phyloP scores from a whole-genome alignment of 2,888 invertebrate genomes.

The Eupeodes latifasciatus region DNA sequence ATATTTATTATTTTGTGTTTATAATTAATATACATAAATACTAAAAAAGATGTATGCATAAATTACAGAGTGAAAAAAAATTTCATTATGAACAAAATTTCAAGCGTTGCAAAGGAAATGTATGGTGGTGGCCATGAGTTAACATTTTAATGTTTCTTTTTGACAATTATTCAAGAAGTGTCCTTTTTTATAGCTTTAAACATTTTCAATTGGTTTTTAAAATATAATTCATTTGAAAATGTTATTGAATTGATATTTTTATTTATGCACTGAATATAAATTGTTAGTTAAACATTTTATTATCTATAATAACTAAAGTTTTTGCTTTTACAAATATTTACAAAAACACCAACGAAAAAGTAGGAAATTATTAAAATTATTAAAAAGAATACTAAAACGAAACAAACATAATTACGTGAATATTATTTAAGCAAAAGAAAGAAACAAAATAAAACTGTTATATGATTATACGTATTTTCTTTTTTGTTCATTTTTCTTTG shows the following conservation, averaged over 20 bases:
- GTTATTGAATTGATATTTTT: slow-evolving; percentile 3
- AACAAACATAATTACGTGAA: slow-evolving; percentile 23
- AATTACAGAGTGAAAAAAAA: slow-evolving; percentile 59
- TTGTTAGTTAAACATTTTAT: slow-evolving; percentile 54
- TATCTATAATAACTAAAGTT: slow-evolving; percentile 65
- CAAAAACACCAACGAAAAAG: slow-evolving; percentile 79
- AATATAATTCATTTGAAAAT: slow-evolving; percentile 59
- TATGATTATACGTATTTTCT: not conserved
- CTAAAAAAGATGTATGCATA: slow-evolving; percentile 53
- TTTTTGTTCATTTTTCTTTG: not conserved
- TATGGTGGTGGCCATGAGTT: not conserved
- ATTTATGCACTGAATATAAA: slow-evolving; percentile 43
- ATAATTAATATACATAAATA: slow-evolving; percentile 25
- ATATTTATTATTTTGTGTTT: not conserved
- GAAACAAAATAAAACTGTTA: slow-evolving; percentile 24
- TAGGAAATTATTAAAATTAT: not conserved
- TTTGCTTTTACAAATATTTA: slow-evolving; percentile 81
- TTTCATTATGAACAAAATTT: slow-evolving; percentile 37
- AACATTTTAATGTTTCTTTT: not conserved
- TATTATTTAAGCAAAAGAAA: slow-evolving; percentile 20
- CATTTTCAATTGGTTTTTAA: slow-evolving; percentile 49
- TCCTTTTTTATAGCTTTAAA: slow-evolving; percentile 8
- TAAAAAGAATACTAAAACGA: slow-evolving; percentile 46
- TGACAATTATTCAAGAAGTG: not conserved
- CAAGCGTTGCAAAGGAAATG: slow-evolving; percentile 23